phyloP scores from a whole-genome alignment of 2,113 vertebrate genomes.

The Macrotus californicus region DNA sequence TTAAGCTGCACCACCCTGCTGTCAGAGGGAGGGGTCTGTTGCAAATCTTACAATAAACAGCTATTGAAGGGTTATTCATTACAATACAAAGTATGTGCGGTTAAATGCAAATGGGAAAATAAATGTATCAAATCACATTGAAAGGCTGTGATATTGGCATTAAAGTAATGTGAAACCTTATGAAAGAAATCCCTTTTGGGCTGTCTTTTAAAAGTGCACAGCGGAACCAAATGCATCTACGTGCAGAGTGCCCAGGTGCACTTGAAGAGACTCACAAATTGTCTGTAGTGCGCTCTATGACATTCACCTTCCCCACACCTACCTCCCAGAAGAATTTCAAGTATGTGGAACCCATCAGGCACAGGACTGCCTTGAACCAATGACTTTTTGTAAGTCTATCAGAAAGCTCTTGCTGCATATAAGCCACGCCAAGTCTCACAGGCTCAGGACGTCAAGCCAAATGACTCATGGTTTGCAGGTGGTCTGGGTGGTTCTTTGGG shows the following conservation, averaged over 20 bases:
- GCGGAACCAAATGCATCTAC: neutral
- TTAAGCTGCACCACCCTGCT: neutral
- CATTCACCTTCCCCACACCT: neutral
- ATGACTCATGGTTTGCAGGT: neutral
- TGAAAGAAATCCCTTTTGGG: neutral
- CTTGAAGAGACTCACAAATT: neutral
- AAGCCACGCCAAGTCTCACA: neutral
- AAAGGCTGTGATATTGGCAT: neutral
- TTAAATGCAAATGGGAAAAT: constrained; percentile 27
- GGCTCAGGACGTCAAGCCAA: neutral
- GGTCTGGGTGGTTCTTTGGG: neutral
- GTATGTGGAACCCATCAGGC: neutral
- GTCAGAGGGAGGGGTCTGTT: neutral
- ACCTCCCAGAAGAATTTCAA: neutral
- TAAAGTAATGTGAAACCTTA: neutral
- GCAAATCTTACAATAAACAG: constrained; percentile 22
- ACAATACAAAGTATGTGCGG: neutral
- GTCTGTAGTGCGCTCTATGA: neutral
- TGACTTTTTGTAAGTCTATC: neutral
- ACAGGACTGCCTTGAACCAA: neutral
- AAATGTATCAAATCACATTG: constrained; percentile 19
- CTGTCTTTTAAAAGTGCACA: neutral
- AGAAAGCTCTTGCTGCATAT: neutral
- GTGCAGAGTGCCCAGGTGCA: neutral
- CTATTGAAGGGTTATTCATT: neutral